Evolutionary conservation across 2,113 vertebrate species (phyloP).

Genomic region (Pluvialis apricaria): DNA sequence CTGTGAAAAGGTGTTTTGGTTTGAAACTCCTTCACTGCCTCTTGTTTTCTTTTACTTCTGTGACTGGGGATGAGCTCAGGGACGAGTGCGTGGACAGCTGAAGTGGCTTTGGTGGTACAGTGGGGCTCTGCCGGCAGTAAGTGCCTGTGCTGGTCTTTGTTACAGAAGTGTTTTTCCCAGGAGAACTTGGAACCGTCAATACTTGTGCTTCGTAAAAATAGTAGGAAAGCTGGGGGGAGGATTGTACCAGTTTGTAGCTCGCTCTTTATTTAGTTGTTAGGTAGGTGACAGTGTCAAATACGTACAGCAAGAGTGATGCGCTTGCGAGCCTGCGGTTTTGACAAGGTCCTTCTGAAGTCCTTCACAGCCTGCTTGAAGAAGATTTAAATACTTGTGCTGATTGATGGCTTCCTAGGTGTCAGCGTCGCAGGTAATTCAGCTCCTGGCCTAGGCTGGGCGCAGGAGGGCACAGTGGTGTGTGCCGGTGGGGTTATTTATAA

Average conservation of each 20-base stretch:
- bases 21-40: background rate
- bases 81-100: fast-evolving
- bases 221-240: background rate
- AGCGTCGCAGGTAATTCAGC: background rate
- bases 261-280: background rate
- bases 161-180: background rate
- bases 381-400: fast-evolving
- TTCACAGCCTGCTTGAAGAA: background rate
- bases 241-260: fast-evolving
- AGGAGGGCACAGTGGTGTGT: fast-evolving
- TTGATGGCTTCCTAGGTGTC: background rate
- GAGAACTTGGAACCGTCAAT: background rate
- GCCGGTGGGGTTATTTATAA: fast-evolving
- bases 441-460: fast-evolving
- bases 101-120: fast-evolving
- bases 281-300: background rate
- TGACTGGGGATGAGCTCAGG: fast-evolving
- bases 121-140: background rate
- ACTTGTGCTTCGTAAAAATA: fast-evolving
- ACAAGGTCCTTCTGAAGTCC: background rate
- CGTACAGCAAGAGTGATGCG: fast-evolving
- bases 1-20: background rate
- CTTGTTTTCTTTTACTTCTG: background rate
- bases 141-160: fast-evolving
- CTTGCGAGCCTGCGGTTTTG: fast-evolving